Evolutionary conservation across 2,113 vertebrate species (phyloP).

Genomic region (Stercorarius parasiticus): DNA sequence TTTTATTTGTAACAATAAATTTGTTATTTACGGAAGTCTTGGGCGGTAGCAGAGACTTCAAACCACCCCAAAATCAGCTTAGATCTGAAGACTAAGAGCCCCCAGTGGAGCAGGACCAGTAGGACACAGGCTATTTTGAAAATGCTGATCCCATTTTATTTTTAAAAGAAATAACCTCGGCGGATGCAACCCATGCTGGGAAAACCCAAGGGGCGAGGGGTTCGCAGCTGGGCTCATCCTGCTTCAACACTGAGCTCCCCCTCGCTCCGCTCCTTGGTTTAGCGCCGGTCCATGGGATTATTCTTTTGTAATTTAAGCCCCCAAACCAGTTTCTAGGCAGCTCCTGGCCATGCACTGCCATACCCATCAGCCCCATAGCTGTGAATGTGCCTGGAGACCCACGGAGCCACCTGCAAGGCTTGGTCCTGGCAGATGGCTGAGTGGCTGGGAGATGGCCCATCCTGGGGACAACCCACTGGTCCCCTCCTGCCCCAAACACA

Average conservation of each 20-base stretch:
- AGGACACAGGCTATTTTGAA: not conserved
- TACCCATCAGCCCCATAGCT: not conserved
- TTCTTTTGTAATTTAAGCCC: not conserved
- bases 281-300: not conserved
- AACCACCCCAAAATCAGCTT: not conserved
- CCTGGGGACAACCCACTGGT: not conserved
- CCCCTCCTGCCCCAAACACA: not conserved
- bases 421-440: not conserved
- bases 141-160: not conserved
- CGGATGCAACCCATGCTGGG: fast-evolving
- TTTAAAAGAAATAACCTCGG: not conserved
- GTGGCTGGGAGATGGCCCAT: not conserved
- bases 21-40: not conserved
- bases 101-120: fast-evolving
- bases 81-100: not conserved
- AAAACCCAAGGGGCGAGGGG: not conserved
- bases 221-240: not conserved
- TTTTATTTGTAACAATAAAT: not conserved
- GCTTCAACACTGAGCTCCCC: not conserved
- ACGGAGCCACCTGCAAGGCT: not conserved
- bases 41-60: not conserved
- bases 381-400: not conserved
- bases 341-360: not conserved
- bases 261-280: not conserved
- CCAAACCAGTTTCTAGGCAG: not conserved